Percentiles rank a stretch among this genome's conserved stretches.
Evolutionary conservation across 2,888 invertebrate genomes (phyloP).

Genomic region (Polymixis lichenea): DNA sequence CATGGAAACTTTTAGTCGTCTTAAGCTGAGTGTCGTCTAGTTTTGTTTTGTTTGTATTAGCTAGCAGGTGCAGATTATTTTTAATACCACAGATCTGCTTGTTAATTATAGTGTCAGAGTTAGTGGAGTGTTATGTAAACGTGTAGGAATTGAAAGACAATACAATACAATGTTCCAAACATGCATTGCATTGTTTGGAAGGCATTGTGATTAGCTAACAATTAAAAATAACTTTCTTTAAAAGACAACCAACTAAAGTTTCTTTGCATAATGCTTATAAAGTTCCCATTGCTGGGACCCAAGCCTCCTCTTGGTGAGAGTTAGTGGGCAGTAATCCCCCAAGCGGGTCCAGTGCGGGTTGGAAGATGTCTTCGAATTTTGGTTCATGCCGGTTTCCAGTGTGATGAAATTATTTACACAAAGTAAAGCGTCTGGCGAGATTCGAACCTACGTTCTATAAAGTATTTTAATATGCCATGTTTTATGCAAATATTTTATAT

Average conservation of each 20-base stretch:
- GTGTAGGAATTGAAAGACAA: not conserved
- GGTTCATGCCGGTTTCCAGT: too few species aligned
- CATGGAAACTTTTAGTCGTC: not conserved
- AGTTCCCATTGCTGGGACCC: too few species aligned
- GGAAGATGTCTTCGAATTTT: too few species aligned
- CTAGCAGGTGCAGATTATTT: slow-evolving; percentile 2
- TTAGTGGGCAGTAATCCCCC: too few species aligned
- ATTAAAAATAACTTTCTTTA: not conserved
- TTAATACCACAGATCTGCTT: not conserved
- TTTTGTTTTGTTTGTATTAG: slow-evolving; percentile 4
- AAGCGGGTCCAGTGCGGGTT: too few species aligned
- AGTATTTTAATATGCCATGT: too few species aligned
- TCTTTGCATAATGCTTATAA: too few species aligned
- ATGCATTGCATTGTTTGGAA: not conserved
- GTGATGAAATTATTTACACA: too few species aligned
- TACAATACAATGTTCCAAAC: not conserved
- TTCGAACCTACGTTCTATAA: too few species aligned
- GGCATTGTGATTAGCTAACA: not conserved
- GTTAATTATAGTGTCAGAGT: slow-evolving; percentile 1
- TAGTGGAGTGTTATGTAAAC: not conserved
- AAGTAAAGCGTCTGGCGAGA: too few species aligned
- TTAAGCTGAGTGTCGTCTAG: slow-evolving; percentile 18
- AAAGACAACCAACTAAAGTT: not conserved
- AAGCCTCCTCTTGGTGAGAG: too few species aligned
- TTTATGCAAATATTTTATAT: too few species aligned